These are phyloP conservation scores for Syngnathus scovelli DNA, from an alignment of 2,113 vertebrate genomes.

Conservation along the genomic window DNA sequence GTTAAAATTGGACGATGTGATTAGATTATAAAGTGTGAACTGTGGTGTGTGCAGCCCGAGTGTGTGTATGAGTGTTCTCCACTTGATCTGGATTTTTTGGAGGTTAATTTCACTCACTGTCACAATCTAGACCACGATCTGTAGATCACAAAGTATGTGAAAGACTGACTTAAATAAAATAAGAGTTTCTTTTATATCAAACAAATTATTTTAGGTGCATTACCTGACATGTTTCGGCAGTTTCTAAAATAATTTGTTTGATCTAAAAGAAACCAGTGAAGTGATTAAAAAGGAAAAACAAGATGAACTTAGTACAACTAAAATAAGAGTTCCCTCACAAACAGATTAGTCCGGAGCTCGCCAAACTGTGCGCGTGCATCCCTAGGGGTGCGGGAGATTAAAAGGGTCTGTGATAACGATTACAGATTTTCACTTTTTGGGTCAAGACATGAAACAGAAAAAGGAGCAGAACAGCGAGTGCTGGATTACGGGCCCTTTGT, in stretches of 20 bases:
- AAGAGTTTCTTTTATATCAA: too few species aligned
- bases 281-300: too few species aligned
- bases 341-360: conserved; percentile 56
- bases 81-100: neutral
- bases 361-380: conserved; percentile 8
- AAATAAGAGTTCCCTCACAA: neutral
- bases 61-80: too few species aligned
- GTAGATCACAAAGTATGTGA: neutral
- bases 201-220: too few species aligned
- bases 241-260: too few species aligned
- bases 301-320: too few species aligned
- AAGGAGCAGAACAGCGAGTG: neutral
- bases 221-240: too few species aligned
- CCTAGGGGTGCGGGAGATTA: neutral
- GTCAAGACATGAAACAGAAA: neutral
- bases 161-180: neutral
- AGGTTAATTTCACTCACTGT: too few species aligned
- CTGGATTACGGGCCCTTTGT: neutral
- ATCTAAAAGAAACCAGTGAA: too few species aligned
- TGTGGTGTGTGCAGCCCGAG: too few species aligned
- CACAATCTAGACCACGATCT: neutral
- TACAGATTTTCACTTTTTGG: conserved; percentile 7
- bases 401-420: conserved; percentile 1
- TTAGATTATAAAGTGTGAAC: too few species aligned
- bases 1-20: too few species aligned